Evolutionary conservation across 1,140 invertebrate genomes (phyloP).

Genomic region (Drosophila miranda): DNA sequence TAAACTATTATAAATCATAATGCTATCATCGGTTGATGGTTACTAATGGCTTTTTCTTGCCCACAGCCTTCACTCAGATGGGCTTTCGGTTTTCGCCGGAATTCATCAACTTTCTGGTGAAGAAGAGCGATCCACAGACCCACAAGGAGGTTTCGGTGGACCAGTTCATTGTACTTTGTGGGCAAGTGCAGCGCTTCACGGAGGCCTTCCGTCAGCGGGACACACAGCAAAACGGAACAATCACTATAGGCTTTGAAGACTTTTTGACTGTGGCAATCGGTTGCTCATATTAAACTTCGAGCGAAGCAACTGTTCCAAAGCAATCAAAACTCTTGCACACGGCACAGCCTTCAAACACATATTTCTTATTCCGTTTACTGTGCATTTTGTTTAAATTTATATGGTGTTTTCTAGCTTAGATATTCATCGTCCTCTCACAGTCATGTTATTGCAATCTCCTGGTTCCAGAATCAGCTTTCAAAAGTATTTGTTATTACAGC

Average conservation of each 20-base stretch:
- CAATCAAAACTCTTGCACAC: conserved; percentile 16
- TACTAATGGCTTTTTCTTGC: conserved; percentile 9
- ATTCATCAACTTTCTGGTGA: conserved; percentile 89
- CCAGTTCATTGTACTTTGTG: conserved; percentile 93
- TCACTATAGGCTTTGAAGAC: conserved; percentile 93
- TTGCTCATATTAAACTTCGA: conserved; percentile 85
- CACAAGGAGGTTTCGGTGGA: conserved; percentile 90
- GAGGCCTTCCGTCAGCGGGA: conserved; percentile 91
- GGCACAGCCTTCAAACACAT: conserved; percentile 20
- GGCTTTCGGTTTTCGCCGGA: conserved; percentile 92
- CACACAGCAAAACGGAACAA: conserved; percentile 88
- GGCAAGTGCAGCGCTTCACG: conserved; percentile 93
- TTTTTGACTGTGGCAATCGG: conserved; percentile 90
- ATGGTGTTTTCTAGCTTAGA: conserved; percentile 41
- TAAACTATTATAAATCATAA: conserved; percentile 67
- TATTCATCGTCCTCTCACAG: conserved; percentile 29
- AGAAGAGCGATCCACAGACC: conserved; percentile 86
- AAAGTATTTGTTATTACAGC: conserved; percentile 60
- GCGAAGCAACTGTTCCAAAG: not conserved
- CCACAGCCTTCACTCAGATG: conserved; percentile 91
- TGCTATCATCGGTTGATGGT: not conserved
- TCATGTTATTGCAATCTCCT: conserved; percentile 57
- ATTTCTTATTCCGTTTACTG: conserved; percentile 46
- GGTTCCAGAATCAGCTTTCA: conserved; percentile 30
- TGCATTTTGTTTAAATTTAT: conserved; percentile 50